Percentiles rank a stretch among this genome's conserved stretches.
These are phyloP conservation scores for Chrysemys picta DNA, from an alignment of 2,113 vertebrate species.

Conservation along the genomic window DNA sequence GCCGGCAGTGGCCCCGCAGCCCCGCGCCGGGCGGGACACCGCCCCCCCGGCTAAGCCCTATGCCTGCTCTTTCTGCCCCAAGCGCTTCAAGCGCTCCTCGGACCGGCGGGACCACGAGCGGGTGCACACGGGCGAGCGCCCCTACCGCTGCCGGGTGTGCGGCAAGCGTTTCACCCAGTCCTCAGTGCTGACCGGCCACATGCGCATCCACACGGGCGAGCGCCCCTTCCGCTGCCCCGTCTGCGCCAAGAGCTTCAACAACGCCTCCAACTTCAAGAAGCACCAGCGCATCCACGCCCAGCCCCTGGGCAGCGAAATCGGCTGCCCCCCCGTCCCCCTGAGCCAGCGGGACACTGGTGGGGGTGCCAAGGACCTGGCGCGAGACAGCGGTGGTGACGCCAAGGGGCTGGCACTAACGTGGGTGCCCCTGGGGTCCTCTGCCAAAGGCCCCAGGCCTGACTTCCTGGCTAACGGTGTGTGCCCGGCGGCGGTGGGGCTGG, in stretches of 20 bases:
- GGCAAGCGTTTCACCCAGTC: slow-evolving; percentile 52
- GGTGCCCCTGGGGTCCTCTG: neutral
- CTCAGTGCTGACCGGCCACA: slow-evolving; percentile 68
- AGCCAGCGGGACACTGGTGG: neutral
- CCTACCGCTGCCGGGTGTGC: slow-evolving; percentile 1
- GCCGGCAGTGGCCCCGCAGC: neutral
- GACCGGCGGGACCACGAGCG: slow-evolving; percentile 73
- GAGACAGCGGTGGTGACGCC: neutral
- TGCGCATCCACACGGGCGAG: slow-evolving; percentile 51
- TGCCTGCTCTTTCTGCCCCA: slow-evolving; percentile 72
- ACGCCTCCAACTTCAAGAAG: slow-evolving; percentile 73
- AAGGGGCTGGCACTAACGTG: too few relatives aligned
- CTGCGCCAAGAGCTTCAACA: slow-evolving; percentile 69
- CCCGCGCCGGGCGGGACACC: neutral
- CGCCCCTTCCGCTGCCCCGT: slow-evolving; percentile 66
- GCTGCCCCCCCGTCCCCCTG: neutral
- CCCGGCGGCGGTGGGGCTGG: neutral
- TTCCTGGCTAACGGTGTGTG: neutral
- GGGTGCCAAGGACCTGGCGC: neutral
- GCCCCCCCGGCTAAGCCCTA: slow-evolving; percentile 64
- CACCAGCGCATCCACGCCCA: slow-evolving; percentile 68
- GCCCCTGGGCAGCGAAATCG: neutral
- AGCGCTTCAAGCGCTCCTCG: slow-evolving; percentile 69
- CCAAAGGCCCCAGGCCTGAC: neutral
- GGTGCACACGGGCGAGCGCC: slow-evolving; percentile 10